These are phyloP conservation scores for Pachyuromys duprasi DNA, from an alignment of 2,797 vertebrate species.

Conservation along the genomic window DNA sequence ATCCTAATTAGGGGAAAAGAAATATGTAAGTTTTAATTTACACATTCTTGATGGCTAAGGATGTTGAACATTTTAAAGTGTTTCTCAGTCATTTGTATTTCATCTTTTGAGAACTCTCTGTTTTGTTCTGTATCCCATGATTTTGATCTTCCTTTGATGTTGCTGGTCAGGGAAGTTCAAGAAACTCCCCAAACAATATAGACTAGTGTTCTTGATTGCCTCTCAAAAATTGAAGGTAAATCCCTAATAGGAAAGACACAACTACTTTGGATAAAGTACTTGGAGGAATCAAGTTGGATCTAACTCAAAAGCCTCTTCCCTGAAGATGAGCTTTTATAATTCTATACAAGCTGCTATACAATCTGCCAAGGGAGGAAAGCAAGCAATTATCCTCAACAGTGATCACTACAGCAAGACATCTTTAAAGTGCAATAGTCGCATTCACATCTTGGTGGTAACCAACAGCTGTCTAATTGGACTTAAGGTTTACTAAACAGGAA, in stretches of 20 bases:
- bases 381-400: neutral
- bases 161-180: neutral
- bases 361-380: neutral
- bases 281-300: neutral
- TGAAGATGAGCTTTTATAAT: neutral
- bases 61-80: neutral
- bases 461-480: neutral
- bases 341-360: neutral
- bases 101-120: neutral
- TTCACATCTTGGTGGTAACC: neutral
- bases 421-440: neutral
- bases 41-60: neutral
- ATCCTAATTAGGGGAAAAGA: neutral
- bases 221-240: neutral
- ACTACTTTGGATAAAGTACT: neutral
- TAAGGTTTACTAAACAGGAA: neutral
- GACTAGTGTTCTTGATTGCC: neutral
- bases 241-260: neutral
- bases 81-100: neutral
- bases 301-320: neutral
- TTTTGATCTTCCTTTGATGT: neutral
- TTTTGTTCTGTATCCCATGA: neutral
- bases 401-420: neutral
- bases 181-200: neutral
- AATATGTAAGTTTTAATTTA: neutral